Base-by-base conservation (phyloP, 2,113 vertebrate species). In the Manacus vitellinus region DNA sequence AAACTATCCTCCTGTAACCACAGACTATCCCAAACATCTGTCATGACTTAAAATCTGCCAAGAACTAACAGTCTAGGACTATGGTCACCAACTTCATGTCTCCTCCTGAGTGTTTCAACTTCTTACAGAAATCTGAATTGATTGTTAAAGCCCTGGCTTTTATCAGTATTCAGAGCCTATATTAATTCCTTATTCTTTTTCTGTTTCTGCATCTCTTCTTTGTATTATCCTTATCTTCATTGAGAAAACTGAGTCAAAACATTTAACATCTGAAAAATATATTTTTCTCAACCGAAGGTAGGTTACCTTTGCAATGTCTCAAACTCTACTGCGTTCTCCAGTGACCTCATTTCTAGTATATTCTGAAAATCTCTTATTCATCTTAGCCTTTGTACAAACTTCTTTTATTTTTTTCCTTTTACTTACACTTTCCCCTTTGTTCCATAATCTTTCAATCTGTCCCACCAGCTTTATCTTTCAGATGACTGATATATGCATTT, bases 401-500 rank as follows among this genome's bases (percentile, higher is more conserved):
- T 86, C 7, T 52, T 95, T 86, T 81, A 91, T 85, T 94, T 95
- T 76, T 33, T 62, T 68, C 41, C 46, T 90, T 91, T 76, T 85
- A 47, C 77, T 91, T 92, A 89, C 49, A 83, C 14, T 82, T 76
- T 58, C 79, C 75, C 41, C 47, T 95, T 94, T 92, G 61, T 93
- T 88, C 76, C 81, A 68, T 88, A 92, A 94, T 89, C 90, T 93
- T 94, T 77, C 90, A 77, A 67, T 96, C 88, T 94, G 79, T 56
- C 56, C 56, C 52, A 94, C 47, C 52, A 78, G 54, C 72, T 82
- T 91, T 84, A 93, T 62, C 88, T 91, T 84, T 66, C 52, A 78
- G 70, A 43, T 94, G 85, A 91, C 39, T 92, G 95, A 96, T 84
- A 92, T n/a, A 80, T 55, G 49, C 58, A 92, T 86, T 92, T 95